Percentiles rank a stretch among this genome's conserved stretches.
These are phyloP conservation scores for Falco punctatus DNA, from an alignment of 2,113 vertebrate species.

Conservation along the genomic window DNA sequence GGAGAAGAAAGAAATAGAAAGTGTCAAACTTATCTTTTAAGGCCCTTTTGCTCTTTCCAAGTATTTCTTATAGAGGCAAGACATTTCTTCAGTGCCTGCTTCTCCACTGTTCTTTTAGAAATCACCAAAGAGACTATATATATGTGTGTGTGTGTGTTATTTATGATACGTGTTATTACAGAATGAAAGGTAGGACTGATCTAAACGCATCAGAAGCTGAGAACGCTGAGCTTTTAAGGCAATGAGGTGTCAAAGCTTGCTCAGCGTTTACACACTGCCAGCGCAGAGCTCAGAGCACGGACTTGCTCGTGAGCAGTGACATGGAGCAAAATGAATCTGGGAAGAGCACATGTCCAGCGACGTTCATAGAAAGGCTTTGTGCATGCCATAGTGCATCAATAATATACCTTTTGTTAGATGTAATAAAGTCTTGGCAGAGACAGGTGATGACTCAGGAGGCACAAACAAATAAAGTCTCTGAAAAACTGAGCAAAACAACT, in stretches of 20 bases:
- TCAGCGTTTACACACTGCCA: neutral
- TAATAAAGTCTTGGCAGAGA: slow-evolving; percentile 41
- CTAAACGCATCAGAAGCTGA: neutral
- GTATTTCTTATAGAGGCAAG: neutral
- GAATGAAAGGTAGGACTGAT: neutral
- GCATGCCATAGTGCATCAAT: slow-evolving; percentile 3
- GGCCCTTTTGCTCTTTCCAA: neutral
- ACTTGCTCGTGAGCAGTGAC: neutral
- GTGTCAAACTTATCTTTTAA: neutral
- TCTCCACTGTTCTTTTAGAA: neutral
- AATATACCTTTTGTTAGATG: slow-evolving; percentile 33
- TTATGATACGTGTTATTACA: neutral
- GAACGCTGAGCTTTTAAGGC: neutral
- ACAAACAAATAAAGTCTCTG: slow-evolving; percentile 9
- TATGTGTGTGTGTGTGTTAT: neutral
- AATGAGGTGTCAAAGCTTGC: neutral
- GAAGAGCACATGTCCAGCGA: neutral
- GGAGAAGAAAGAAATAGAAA: neutral
- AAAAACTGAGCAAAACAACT: slow-evolving; percentile 27
- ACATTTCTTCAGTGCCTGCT: neutral
- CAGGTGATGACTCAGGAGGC: slow-evolving; percentile 42
- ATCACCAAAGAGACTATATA: neutral
- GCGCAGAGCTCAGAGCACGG: neutral
- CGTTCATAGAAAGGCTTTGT: slow-evolving; percentile 38
- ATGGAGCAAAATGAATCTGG: neutral